phyloP scores from a whole-genome alignment of 2,888 invertebrate species.

The Strigamia maritima region DNA sequence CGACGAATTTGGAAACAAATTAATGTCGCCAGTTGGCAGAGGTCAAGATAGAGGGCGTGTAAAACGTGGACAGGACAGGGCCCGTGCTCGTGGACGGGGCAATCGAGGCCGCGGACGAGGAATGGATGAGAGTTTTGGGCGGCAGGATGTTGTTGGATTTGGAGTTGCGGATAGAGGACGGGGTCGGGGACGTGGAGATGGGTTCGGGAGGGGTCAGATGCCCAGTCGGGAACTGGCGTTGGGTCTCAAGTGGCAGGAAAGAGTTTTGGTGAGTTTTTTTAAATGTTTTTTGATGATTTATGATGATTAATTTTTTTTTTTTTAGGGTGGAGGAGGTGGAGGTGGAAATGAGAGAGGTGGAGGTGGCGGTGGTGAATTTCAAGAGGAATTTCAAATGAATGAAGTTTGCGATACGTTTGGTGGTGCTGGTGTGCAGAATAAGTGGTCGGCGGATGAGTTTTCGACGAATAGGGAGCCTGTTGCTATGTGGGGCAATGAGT shows the following conservation, averaged over 20 bases:
- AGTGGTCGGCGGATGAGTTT: background rate
- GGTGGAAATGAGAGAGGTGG: background rate
- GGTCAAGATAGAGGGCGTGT: background rate
- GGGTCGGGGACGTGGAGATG: constrained; percentile 18
- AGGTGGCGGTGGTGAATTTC: background rate
- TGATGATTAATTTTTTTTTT: background rate
- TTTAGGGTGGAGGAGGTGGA: background rate
- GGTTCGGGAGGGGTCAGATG: background rate
- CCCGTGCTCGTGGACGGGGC: background rate
- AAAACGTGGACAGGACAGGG: background rate
- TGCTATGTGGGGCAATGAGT: background rate
- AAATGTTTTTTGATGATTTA: too few species aligned
- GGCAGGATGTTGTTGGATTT: background rate
- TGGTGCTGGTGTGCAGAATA: too few species aligned
- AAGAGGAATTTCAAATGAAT: background rate
- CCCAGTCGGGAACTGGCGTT: background rate
- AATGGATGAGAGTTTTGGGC: background rate
- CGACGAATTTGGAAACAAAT: background rate
- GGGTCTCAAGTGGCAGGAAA: background rate
- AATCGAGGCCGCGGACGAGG: background rate
- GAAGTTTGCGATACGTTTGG: too few species aligned
- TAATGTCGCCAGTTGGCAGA: background rate
- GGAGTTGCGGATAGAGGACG: background rate
- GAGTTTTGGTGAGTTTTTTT: background rate
- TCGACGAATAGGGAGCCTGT: background rate